Conservation (phyloP, 2,888 invertebrate genomes). For the Hyppa rectilinea region DNA sequence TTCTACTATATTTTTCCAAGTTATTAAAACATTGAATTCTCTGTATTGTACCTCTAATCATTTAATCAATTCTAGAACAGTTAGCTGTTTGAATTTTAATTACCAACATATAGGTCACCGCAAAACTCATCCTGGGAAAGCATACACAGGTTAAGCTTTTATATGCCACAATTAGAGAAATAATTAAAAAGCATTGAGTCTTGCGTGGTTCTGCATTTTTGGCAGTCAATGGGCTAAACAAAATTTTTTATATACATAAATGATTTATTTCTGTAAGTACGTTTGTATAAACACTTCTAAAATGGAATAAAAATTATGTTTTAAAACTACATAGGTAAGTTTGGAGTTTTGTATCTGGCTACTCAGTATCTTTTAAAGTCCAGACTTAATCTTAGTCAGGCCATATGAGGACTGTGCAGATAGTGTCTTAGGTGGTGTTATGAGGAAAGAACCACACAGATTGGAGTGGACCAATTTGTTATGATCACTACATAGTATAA, state of each 20-base stretch:
- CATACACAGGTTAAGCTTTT: background rate
- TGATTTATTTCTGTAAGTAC: background rate
- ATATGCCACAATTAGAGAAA: no score
- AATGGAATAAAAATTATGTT: background rate
- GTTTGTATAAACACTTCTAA: background rate
- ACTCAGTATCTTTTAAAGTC: background rate
- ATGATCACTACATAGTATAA: no score
- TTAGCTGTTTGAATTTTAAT: background rate
- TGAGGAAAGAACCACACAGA: background rate
- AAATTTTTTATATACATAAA: background rate
- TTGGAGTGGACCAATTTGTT: no score
- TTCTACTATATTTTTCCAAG: conserved; percentile 10
- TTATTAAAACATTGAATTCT: conserved; percentile 10
- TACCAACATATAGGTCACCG: background rate
- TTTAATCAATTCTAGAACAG: conserved; percentile 2
- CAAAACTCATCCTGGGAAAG: background rate
- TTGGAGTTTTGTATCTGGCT: background rate
- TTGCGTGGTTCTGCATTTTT: no score
- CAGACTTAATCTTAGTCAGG: background rate
- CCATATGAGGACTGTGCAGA: background rate
- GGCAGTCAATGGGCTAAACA: no score
- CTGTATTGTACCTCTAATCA: conserved; percentile 6
- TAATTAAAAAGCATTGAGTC: no score
- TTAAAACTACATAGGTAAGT: background rate
- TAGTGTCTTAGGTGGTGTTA: background rate